Evolutionary conservation across 1,140 invertebrate genomes (phyloP).

Genomic region (Hycleus cichorii): DNA sequence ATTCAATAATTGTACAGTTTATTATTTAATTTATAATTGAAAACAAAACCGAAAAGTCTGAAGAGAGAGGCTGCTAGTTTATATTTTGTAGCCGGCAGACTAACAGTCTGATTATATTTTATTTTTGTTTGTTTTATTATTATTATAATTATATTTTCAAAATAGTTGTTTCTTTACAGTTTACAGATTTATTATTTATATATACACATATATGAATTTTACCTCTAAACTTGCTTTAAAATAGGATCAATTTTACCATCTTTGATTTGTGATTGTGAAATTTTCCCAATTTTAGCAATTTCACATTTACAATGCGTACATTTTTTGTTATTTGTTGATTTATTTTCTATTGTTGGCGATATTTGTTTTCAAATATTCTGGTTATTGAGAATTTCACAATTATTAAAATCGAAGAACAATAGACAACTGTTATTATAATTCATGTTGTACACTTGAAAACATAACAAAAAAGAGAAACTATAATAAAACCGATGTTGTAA

Average conservation of each 20-base stretch:
- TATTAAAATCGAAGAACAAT: conserved; percentile 1
- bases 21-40: conserved; percentile 3
- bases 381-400: conserved; percentile 2
- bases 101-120: background rate
- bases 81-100: conserved; percentile 25
- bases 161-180: too few species aligned
- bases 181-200: background rate
- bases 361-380: conserved; percentile 1
- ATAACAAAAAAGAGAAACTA: conserved; percentile 30
- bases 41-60: conserved; percentile 23
- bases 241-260: background rate
- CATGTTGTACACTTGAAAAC: conserved; percentile 19
- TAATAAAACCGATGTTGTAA: conserved; percentile 26
- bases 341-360: conserved; percentile 8
- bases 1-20: conserved; percentile 9
- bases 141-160: background rate
- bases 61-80: conserved; percentile 27
- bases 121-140: background rate
- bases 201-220: background rate
- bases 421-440: conserved; percentile 1
- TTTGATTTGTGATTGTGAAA: background rate
- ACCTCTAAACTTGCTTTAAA: background rate
- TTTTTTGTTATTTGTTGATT: conserved; percentile 11
- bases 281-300: too few species aligned
- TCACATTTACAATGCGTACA: background rate